These are phyloP conservation scores for Homarus americanus DNA, from an alignment of 1,140 invertebrate genomes.

Conservation along the genomic window DNA sequence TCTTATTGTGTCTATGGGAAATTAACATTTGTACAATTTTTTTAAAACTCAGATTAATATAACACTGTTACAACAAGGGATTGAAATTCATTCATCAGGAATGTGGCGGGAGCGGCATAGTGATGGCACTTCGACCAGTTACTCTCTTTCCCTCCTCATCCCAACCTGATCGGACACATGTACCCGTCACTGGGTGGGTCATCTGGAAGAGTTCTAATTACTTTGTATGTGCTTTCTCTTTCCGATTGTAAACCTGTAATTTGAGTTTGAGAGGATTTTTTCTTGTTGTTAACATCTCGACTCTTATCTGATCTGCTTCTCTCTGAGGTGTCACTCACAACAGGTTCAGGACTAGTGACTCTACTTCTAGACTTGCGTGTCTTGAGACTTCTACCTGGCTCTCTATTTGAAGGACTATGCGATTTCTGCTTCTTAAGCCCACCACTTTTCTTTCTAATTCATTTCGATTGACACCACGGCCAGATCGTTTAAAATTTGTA, in stretches of 20 bases:
- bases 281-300: constrained; percentile 40
- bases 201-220: constrained; percentile 62
- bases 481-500: constrained; percentile 34
- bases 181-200: constrained; percentile 47
- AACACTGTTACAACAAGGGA: constrained; percentile 20
- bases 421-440: constrained; percentile 65
- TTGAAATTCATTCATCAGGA: constrained; percentile 34
- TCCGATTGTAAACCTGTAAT: constrained; percentile 62
- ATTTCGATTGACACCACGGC: constrained; percentile 33
- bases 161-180: constrained; percentile 23
- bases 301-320: constrained; percentile 45
- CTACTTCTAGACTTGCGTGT: constrained; percentile 64
- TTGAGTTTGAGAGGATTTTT: constrained; percentile 57
- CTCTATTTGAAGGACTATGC: constrained; percentile 62
- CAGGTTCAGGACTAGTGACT: constrained; percentile 64
- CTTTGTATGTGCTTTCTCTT: constrained; percentile 68
- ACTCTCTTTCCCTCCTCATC: constrained; percentile 43
- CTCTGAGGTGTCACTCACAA: constrained; percentile 52
- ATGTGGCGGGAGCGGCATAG: constrained; percentile 56
- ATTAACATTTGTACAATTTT: constrained; percentile 44
- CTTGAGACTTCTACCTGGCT: constrained; percentile 63
- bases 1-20: constrained; percentile 15
- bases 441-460: constrained; percentile 41
- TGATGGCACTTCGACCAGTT: constrained; percentile 16
- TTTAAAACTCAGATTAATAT: constrained; percentile 19